Conservation (phyloP, 2,888 invertebrate genomes). For the Magallana nippona region DNA sequence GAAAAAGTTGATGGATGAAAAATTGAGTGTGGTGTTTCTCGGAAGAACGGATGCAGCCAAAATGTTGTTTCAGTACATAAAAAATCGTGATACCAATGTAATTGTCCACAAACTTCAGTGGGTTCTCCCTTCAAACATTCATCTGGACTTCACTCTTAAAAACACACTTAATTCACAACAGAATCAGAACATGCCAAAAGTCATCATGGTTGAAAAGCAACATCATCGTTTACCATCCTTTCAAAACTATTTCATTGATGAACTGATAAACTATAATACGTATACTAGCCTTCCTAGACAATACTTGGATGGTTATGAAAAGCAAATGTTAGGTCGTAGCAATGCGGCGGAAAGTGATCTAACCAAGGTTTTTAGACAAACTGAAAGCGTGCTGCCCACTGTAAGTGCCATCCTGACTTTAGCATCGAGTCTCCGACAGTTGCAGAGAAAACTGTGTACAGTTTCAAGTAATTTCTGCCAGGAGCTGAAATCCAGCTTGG, state of each 20-base stretch:
- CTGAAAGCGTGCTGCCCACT: neutral
- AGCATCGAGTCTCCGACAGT: neutral
- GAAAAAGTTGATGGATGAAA: slow-evolving; percentile 36
- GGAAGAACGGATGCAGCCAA: slow-evolving; percentile 28
- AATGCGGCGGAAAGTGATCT: neutral
- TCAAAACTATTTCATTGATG: neutral
- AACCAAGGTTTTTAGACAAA: neutral
- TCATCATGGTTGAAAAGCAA: slow-evolving; percentile 5
- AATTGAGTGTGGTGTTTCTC: slow-evolving; percentile 45
- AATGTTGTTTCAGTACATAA: slow-evolving; percentile 34
- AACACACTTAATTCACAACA: neutral
- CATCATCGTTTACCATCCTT: neutral
- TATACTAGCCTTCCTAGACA: neutral
- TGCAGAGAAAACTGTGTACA: neutral
- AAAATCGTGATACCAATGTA: neutral
- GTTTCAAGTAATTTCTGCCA: neutral
- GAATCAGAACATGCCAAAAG: neutral
- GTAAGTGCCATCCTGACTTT: neutral
- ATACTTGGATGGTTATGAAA: slow-evolving; percentile 6
- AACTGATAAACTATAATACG: neutral
- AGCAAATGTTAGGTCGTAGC: neutral
- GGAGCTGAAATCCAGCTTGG: neutral
- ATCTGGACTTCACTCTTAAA: neutral
- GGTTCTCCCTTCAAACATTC: slow-evolving; percentile 35
- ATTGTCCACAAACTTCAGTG: slow-evolving; percentile 33